Conservation (phyloP, 2,888 invertebrate genomes). For the Sphinx pinastri region DNA sequence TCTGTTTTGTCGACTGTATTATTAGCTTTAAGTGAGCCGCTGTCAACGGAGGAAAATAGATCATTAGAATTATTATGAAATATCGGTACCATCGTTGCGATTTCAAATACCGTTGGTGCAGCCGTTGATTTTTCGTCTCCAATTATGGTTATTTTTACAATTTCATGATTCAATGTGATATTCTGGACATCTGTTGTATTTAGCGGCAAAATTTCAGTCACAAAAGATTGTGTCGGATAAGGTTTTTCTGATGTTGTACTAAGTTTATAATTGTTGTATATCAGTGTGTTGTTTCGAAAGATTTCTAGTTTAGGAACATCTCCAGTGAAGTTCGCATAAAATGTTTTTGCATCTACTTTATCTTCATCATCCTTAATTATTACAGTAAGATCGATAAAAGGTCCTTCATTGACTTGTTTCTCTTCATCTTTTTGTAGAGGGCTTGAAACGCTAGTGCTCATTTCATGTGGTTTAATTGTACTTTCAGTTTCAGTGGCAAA, state of each 20-base stretch:
- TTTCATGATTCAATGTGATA: slow-evolving; percentile 48
- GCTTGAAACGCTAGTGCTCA: slow-evolving; percentile 35
- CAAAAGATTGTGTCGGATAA: slow-evolving; percentile 31
- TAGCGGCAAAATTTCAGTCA: slow-evolving; percentile 30
- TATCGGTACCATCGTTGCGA: slow-evolving; percentile 61
- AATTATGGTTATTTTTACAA: slow-evolving; percentile 59
- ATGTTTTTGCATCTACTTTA: slow-evolving; percentile 40
- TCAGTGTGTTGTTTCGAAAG: slow-evolving; percentile 35
- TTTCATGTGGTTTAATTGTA: slow-evolving; percentile 35
- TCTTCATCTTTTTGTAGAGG: slow-evolving; percentile 32
- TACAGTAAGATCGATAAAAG: slow-evolving; percentile 67
- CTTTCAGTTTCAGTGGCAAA: slow-evolving; percentile 37
- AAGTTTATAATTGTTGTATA: not conserved
- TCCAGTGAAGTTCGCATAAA: slow-evolving; percentile 44
- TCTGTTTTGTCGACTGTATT: slow-evolving; percentile 17
- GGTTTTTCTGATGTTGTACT: slow-evolving; percentile 28
- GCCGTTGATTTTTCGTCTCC: slow-evolving; percentile 49
- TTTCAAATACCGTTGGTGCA: slow-evolving; percentile 53
- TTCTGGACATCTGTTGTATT: slow-evolving; percentile 29
- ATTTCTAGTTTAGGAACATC: slow-evolving; percentile 51
- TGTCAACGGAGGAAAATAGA: not conserved
- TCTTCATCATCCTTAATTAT: slow-evolving; percentile 61
- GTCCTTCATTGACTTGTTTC: slow-evolving; percentile 51
- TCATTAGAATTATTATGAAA: slow-evolving; percentile 42
- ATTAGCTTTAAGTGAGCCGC: not conserved